Evolutionary conservation across 1,140 invertebrate genomes (phyloP).

Genomic region (Danaus melanippus): DNA sequence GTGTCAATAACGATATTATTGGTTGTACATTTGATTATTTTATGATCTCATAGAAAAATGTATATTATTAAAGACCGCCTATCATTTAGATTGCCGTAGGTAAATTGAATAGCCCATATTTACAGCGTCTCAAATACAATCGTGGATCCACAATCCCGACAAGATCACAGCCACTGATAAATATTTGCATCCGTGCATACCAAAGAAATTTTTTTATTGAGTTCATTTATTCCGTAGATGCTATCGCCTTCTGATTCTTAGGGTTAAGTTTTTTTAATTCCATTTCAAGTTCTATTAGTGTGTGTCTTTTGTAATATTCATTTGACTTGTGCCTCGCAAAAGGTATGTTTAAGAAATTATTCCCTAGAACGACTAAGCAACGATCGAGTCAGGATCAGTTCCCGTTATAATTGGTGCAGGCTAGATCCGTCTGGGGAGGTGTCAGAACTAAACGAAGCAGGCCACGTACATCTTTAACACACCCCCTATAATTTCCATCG

Average conservation of each 20-base stretch:
- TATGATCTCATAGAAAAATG: too few species aligned
- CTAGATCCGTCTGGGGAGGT: slow-evolving; percentile 32
- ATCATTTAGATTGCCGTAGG: too few species aligned
- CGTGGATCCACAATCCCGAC: not conserved
- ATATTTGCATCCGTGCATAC: slow-evolving; percentile 6
- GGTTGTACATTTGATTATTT: too few species aligned
- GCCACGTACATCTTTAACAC: slow-evolving; percentile 22
- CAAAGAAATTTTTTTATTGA: slow-evolving; percentile 12
- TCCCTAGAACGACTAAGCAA: slow-evolving; percentile 28
- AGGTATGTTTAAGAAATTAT: slow-evolving; percentile 44
- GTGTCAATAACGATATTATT: too few species aligned
- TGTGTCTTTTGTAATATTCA: slow-evolving; percentile 23
- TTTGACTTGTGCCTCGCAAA: slow-evolving; percentile 25
- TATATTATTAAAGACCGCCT: too few species aligned
- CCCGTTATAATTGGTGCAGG: slow-evolving; percentile 39
- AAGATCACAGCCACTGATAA: slow-evolving; percentile 9
- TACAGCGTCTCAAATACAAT: slow-evolving; percentile 4
- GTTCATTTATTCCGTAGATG: slow-evolving; percentile 13
- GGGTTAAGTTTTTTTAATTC: slow-evolving; percentile 2
- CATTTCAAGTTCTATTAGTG: too few species aligned
- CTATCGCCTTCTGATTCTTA: slow-evolving; percentile 6
- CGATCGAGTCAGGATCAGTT: slow-evolving; percentile 29
- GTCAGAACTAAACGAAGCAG: slow-evolving; percentile 28
- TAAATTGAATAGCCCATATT: not conserved
- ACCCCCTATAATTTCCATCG: slow-evolving; percentile 32